Evolutionary conservation across 2,113 vertebrate species (phyloP).

Genomic region (Sorex araneus): DNA sequence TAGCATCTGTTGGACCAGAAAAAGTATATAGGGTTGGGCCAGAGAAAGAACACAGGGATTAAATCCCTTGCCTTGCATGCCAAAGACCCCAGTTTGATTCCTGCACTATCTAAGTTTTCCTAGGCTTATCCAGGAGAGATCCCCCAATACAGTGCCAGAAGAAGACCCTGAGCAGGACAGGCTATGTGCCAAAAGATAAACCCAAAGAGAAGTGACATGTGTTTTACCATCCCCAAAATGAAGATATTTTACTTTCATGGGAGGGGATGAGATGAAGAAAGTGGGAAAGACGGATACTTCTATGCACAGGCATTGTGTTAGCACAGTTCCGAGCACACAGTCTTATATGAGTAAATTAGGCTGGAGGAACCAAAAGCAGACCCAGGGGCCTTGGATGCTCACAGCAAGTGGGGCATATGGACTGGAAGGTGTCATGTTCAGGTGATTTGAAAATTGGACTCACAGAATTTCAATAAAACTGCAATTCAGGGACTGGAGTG

Average conservation of each 20-base stretch:
- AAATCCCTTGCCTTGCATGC: too few species aligned
- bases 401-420: rapidly evolving
- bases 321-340: neutral
- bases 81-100: too few species aligned
- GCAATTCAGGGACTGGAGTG: too few species aligned
- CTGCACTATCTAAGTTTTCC: too few species aligned
- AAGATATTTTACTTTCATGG: neutral
- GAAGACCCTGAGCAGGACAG: too few species aligned
- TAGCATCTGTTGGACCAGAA: neutral
- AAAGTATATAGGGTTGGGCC: too few species aligned
- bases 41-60: too few species aligned
- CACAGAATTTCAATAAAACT: neutral
- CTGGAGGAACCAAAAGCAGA: too few species aligned
- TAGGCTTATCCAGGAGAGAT: too few species aligned
- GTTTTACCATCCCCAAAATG: neutral
- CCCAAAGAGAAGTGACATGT: neutral
- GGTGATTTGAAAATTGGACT: neutral
- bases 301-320: neutral
- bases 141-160: too few species aligned
- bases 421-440: neutral
- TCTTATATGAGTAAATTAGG: neutral
- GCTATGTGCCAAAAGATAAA: too few species aligned
- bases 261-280: neutral
- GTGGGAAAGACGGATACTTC: neutral
- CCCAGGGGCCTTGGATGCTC: rapidly evolving